These are phyloP conservation scores for Anniella stebbinsi DNA, from an alignment of 2,797 vertebrate genomes.

Conservation along the genomic window DNA sequence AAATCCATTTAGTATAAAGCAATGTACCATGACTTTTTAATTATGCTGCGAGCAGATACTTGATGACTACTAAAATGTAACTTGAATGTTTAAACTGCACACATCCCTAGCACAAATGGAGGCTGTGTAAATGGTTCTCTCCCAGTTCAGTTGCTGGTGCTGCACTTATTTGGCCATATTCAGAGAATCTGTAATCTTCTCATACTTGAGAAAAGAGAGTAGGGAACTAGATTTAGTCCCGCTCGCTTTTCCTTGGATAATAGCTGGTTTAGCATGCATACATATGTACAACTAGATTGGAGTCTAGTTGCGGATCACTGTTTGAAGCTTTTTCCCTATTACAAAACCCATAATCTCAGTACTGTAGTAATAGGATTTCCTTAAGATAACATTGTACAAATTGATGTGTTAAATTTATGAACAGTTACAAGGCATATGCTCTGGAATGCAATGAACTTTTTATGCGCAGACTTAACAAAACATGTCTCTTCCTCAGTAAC, in stretches of 20 bases:
- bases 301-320: neutral
- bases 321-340: neutral
- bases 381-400: neutral
- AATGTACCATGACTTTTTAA: neutral
- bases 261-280: neutral
- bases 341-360: neutral
- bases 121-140: neutral
- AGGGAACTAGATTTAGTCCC: neutral
- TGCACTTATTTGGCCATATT: neutral
- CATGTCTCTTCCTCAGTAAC: neutral
- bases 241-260: neutral
- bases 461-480: neutral
- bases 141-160: neutral
- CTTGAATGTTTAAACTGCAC: neutral
- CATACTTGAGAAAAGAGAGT: neutral
- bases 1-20: neutral
- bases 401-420: neutral
- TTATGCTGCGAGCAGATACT: neutral
- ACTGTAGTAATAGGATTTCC: neutral
- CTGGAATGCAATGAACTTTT: neutral
- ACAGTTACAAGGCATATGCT: neutral
- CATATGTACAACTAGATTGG: neutral
- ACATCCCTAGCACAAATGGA: neutral
- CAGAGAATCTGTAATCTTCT: neutral
- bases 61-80: neutral